A percentile compares a stretch with the other conserved stretches of the same genome.
Evolutionary conservation across 2,113 vertebrate genomes (phyloP).

Genomic region (Nothobranchius kuhntae): DNA sequence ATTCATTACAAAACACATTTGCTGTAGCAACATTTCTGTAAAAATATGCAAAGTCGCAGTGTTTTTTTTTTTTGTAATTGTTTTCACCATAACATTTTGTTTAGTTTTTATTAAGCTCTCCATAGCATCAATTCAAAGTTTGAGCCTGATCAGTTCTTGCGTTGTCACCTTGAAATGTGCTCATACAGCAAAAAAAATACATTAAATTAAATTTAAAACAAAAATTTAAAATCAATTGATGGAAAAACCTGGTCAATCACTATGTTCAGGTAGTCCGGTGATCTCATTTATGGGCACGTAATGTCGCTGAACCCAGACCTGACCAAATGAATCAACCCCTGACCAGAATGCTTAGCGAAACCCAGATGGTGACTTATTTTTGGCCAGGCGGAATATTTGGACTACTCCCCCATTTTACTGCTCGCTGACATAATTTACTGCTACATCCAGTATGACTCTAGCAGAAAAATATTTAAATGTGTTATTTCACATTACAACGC

Average conservation of each 20-base stretch:
- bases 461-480: not conserved
- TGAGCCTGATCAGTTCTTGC: not conserved
- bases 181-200: not conserved
- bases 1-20: not conserved
- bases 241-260: not conserved
- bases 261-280: not conserved
- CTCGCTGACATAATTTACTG: not conserved
- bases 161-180: not conserved
- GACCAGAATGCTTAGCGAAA: not conserved
- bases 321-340: not conserved
- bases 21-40: not conserved
- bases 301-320: not conserved
- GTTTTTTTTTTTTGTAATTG: not conserved
- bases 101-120: not conserved
- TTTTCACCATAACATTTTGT: not conserved
- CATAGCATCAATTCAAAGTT: not conserved
- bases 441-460: not conserved
- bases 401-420: not conserved
- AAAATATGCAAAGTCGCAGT: not conserved
- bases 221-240: not conserved
- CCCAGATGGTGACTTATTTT: not conserved
- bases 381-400: not conserved
- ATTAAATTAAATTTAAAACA: too few species aligned
- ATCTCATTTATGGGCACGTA: not conserved
- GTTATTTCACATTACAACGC: slow-evolving; percentile 2